Percentiles rank a stretch among this genome's conserved stretches.
phyloP scores from a whole-genome alignment of 2,888 invertebrate species.

The Eretmocerus hayati region DNA sequence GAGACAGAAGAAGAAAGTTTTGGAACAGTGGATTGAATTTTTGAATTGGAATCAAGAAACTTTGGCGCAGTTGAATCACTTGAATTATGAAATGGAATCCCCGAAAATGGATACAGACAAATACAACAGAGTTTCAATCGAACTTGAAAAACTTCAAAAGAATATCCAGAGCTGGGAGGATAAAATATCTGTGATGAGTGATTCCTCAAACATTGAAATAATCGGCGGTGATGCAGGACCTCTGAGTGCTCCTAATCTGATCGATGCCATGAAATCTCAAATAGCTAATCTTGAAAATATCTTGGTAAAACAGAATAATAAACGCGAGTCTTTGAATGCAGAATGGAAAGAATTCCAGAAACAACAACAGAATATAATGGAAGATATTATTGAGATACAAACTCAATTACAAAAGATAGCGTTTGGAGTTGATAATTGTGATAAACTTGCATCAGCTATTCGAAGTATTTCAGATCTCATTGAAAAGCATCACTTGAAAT shows the following conservation, averaged over 20 bases:
- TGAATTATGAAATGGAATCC: conserved; percentile 73
- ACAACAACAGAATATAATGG: conserved; percentile 62
- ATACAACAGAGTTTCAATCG: conserved; percentile 61
- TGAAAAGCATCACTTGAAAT: conserved; percentile 54
- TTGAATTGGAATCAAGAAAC: conserved; percentile 75
- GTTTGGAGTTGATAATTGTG: conserved; percentile 48
- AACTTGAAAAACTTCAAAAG: conserved; percentile 61
- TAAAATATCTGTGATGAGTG: conserved; percentile 62
- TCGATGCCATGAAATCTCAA: conserved; percentile 67
- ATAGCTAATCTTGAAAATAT: conserved; percentile 61
- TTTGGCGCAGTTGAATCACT: conserved; percentile 69
- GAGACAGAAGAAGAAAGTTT: conserved; percentile 63
- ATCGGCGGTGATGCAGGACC: conserved; percentile 66
- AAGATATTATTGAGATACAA: conserved; percentile 58
- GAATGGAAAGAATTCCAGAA: conserved; percentile 74
- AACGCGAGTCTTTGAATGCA: conserved; percentile 63
- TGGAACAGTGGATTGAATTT: conserved; percentile 79
- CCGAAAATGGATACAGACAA: conserved; percentile 66
- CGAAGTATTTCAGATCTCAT: conserved; percentile 51
- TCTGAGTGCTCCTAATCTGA: conserved; percentile 63
- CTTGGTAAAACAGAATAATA: conserved; percentile 60
- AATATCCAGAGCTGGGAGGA: conserved; percentile 67
- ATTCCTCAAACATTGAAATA: conserved; percentile 60
- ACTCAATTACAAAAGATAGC: conserved; percentile 54
- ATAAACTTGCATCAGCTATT: conserved; percentile 49